Conservation (phyloP, 1,140 invertebrate species). For the Diorhabda sublineata region DNA sequence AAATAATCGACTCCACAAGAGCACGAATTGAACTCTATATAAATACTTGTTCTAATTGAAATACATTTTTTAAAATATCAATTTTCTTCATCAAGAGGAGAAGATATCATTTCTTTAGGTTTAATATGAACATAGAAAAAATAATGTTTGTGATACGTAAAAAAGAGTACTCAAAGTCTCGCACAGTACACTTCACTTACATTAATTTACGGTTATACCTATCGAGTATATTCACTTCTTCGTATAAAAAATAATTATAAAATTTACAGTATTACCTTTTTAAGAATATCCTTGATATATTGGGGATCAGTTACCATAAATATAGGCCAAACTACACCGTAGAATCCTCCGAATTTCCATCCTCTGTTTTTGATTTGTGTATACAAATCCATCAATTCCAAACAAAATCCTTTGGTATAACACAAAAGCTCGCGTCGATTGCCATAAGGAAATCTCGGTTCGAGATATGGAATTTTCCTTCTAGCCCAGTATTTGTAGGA, state of each 20-base stretch:
- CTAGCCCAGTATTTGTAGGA: not conserved
- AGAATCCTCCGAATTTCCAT: not conserved
- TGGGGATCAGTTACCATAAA: not conserved
- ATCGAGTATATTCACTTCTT: too few relatives aligned
- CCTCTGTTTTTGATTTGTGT: not conserved
- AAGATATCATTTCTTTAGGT: too few relatives aligned
- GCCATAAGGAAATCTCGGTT: not conserved
- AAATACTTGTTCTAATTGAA: too few relatives aligned
- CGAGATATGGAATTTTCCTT: not conserved
- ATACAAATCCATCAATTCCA: constrained; percentile 2
- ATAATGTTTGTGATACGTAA: too few relatives aligned
- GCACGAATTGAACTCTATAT: too few relatives aligned
- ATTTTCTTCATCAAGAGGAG: too few relatives aligned
- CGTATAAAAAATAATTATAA: not conserved
- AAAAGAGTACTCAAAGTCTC: too few relatives aligned
- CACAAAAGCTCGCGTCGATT: not conserved
- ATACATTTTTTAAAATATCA: too few relatives aligned
- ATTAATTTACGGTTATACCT: too few relatives aligned
- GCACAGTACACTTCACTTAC: too few relatives aligned
- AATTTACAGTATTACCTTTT: not conserved
- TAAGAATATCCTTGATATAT: not conserved
- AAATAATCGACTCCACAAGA: too few relatives aligned
- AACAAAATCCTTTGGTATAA: not conserved
- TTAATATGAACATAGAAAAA: too few relatives aligned
- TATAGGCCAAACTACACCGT: not conserved